phyloP scores from a whole-genome alignment of 2,888 invertebrate genomes.

The Tachina lurida region DNA sequence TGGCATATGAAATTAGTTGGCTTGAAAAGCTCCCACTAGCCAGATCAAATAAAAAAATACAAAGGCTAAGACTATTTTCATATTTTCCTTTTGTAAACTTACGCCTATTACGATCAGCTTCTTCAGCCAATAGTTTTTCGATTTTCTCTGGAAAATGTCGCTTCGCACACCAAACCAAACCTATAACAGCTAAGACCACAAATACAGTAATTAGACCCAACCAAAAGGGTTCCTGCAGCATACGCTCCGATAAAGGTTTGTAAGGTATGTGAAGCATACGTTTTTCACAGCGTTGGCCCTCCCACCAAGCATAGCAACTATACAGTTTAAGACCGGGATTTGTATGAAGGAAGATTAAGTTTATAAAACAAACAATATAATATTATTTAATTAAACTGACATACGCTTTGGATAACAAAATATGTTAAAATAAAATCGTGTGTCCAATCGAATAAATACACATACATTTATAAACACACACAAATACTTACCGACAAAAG shows the following conservation, averaged over 20 bases:
- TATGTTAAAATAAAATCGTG: neutral
- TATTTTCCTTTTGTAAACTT: constrained; percentile 81
- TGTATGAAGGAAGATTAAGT: constrained; percentile 28
- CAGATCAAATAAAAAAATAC: constrained; percentile 5
- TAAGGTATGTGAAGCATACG: constrained; percentile 88
- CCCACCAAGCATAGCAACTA: constrained; percentile 89
- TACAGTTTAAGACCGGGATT: constrained; percentile 49
- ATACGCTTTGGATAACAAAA: constrained; percentile 5
- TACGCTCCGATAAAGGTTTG: constrained; percentile 89
- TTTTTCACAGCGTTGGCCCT: constrained; percentile 88
- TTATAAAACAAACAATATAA: constrained; percentile 18
- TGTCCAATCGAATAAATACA: neutral
- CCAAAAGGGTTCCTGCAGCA: constrained; percentile 95
- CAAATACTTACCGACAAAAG: constrained; percentile 84
- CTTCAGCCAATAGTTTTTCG: constrained; percentile 91
- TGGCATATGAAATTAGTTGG: constrained; percentile 23
- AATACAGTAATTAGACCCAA: constrained; percentile 93
- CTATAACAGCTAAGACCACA: constrained; percentile 90
- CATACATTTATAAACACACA: neutral
- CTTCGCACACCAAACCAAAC: constrained; percentile 92
- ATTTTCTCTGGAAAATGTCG: constrained; percentile 93
- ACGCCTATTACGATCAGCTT: constrained; percentile 88
- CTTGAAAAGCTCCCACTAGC: constrained; percentile 68
- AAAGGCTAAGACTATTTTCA: neutral
- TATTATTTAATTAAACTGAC: constrained; percentile 17